These are phyloP conservation scores for Tetramorium alpestre DNA, from an alignment of 1,140 invertebrate species.

Conservation along the genomic window DNA sequence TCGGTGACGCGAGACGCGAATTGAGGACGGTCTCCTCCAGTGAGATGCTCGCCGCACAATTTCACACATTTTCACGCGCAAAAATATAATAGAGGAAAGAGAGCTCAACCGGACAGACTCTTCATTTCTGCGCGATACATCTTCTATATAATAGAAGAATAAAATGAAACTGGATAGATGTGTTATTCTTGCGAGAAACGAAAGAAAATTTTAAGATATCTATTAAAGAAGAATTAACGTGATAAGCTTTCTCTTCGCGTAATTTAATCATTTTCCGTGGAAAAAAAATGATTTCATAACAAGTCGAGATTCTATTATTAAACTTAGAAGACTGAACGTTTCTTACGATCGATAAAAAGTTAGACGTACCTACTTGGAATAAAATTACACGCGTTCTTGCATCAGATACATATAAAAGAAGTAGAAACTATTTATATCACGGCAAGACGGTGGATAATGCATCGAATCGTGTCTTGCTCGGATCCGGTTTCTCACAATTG, in stretches of 20 bases:
- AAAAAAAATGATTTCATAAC: not conserved
- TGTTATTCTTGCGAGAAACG: not conserved
- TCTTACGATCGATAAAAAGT: not conserved
- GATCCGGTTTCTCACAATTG: slow-evolving; percentile 27
- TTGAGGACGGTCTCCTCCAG: slow-evolving; percentile 29
- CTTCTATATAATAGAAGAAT: not conserved
- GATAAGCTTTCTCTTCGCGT: not conserved
- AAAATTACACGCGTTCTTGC: not conserved
- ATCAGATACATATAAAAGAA: not conserved
- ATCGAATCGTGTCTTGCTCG: not conserved
- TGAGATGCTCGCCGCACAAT: not conserved
- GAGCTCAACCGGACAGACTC: not conserved
- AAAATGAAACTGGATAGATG: not conserved
- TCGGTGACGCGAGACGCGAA: slow-evolving; percentile 19
- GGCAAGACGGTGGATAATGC: not conserved
- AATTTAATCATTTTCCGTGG: not conserved
- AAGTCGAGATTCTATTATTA: not conserved
- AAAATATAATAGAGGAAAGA: slow-evolving; percentile 33
- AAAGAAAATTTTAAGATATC: not conserved
- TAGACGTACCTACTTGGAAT: not conserved
- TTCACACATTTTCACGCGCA: not conserved
- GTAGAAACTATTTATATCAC: not conserved
- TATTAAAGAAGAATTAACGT: not conserved
- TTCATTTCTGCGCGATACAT: not conserved
- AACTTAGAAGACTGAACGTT: not conserved